Base-by-base conservation (phyloP, 2,888 invertebrate genomes). In the Epicampocera succincta region DNA sequence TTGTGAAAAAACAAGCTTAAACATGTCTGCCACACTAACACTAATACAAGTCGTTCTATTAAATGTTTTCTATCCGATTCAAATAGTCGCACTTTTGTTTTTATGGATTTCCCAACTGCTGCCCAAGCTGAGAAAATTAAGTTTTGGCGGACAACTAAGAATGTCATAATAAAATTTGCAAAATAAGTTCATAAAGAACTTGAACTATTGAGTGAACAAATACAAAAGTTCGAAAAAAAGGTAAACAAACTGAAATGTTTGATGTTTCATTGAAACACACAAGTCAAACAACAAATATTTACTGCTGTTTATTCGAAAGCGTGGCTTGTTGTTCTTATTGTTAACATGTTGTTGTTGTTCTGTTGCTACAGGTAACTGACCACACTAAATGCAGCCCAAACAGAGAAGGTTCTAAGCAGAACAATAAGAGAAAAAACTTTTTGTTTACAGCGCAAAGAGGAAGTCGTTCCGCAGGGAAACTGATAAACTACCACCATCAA, bases 321-420 rank as follows among this genome's bases (percentile, higher is more conserved):
- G 65, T 63, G 44, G 15, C 52, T 54, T 63, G 44, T 0, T 60
- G n/a, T n/a, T n/a, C 40, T n/a, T 19, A 58, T 58, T 60, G 9
- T 50, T 71, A 68, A 15, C 3, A 29, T 60, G 66, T 52, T 69
- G 40, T 56, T 69, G n/a, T 33, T 58, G 52, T 69, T 52, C 86
- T 87, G 90, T 90, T 90, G 90, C 89, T 86, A 87, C 86, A 89
- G 90, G 90, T 88, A 90, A 90, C 90, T 89, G 87, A 87, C 88
- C 88, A 88, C 88, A 83, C 85, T 86, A 72, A 86, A 89, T 87
- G 84, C 86, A 84, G 81, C 87, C 87, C 85, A 88, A 89, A 90
- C 88, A 89, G 88, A 90, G 89, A 87, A 87, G 69, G 80, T 74
- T 84, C 54, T 21, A 68, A 72, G 58, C 77, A 56, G 84, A 82